These are phyloP conservation scores for Trogon surrucura DNA, from an alignment of 2,113 vertebrate genomes.

Conservation along the genomic window DNA sequence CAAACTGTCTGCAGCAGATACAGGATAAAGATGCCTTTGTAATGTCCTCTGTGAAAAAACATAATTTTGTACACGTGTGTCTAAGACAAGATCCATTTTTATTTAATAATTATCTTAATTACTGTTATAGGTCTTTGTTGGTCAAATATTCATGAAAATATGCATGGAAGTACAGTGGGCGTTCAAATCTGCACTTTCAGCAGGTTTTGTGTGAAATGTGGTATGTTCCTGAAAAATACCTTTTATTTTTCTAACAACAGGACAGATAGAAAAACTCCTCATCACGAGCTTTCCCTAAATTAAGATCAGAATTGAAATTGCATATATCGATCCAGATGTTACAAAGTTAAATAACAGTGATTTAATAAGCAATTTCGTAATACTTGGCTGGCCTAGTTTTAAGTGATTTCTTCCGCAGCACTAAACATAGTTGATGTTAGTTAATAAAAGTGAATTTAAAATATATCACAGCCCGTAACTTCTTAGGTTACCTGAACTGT, in stretches of 20 bases:
- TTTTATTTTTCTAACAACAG: not conserved
- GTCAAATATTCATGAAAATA: conserved; percentile 1
- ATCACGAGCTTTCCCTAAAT: conserved; percentile 13
- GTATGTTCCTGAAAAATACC: not conserved
- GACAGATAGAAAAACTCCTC: not conserved
- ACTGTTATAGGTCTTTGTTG: not conserved
- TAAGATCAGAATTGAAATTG: not conserved
- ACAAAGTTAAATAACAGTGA: conserved; percentile 29
- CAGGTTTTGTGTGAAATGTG: not conserved
- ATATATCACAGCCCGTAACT: not conserved
- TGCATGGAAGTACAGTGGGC: not conserved
- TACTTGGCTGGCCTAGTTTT: conserved; percentile 51
- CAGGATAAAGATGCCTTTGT: not conserved
- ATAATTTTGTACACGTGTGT: conserved; percentile 8
- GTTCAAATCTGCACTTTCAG: not conserved
- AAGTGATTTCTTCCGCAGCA: conserved; percentile 32
- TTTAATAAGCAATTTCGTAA: conserved; percentile 66
- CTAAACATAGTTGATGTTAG: conserved; percentile 48
- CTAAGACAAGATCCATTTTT: conserved; percentile 1
- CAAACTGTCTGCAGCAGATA: not conserved
- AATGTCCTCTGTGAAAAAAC: not conserved
- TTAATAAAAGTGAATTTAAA: conserved; percentile 49
- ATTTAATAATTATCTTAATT: conserved; percentile 58
- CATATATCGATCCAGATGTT: conserved; percentile 30
- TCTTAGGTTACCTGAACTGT: not conserved